phyloP scores from a whole-genome alignment of 2,888 invertebrate species.

The Plusia festucae region DNA sequence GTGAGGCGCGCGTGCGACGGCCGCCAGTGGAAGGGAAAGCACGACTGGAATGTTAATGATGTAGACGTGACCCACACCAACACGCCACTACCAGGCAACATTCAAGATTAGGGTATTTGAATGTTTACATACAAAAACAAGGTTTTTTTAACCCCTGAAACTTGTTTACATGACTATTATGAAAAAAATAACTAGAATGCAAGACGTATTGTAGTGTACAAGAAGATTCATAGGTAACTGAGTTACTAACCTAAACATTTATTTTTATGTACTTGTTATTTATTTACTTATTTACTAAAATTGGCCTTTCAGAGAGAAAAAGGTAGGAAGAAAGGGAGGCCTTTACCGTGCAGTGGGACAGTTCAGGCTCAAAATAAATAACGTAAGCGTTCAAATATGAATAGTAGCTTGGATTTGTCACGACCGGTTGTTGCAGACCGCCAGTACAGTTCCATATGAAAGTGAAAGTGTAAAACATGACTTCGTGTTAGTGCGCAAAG shows the following conservation, averaged over 20 bases:
- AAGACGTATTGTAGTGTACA: no score
- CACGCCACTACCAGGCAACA: neutral
- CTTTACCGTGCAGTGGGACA: no score
- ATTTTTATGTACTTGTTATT: no score
- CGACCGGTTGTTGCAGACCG: neutral
- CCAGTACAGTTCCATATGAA: neutral
- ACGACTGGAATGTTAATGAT: slow-evolving; percentile 72
- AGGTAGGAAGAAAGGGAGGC: no score
- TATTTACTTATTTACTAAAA: no score
- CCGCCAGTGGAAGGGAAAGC: slow-evolving; percentile 63
- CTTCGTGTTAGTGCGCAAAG: neutral
- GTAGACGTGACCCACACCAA: slow-evolving; percentile 23
- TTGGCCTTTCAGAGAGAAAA: no score
- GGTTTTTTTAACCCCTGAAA: no score
- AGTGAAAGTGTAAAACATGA: neutral
- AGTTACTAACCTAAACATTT: no score
- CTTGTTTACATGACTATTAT: no score
- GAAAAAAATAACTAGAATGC: no score
- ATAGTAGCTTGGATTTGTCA: neutral
- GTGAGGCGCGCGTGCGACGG: slow-evolving; percentile 40
- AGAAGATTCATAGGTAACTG: no score
- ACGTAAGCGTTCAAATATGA: neutral
- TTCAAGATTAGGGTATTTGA: no score
- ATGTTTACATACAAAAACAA: neutral
- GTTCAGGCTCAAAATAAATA: neutral